Evolutionary conservation across 2,888 invertebrate genomes (phyloP).

Genomic region (Endomychus coccineus): DNA sequence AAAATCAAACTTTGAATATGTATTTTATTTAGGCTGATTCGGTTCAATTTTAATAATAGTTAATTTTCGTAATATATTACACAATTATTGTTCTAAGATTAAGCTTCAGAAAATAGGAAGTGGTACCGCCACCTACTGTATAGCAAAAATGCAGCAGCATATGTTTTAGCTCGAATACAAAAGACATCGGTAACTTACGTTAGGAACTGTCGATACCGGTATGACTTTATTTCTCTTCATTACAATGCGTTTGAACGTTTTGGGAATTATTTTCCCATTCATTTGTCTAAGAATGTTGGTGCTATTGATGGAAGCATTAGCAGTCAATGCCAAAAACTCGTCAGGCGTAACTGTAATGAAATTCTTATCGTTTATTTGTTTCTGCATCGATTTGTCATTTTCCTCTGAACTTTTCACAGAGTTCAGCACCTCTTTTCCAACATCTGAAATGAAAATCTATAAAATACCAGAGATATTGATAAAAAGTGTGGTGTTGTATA

Average conservation of each 20-base stretch:
- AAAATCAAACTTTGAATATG: no score
- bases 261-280: slow-evolving; percentile 26
- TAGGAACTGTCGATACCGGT: slow-evolving; percentile 24
- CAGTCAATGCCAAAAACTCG: slow-evolving; percentile 44
- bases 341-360: slow-evolving; percentile 49
- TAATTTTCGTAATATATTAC: no score
- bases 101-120: no score
- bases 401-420: slow-evolving; percentile 42
- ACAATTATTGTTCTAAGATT: no score
- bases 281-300: slow-evolving; percentile 28
- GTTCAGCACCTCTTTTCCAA: slow-evolving; percentile 68
- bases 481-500: no score
- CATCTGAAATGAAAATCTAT: no score
- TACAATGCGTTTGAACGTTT: slow-evolving; percentile 34
- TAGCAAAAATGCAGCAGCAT: no score
- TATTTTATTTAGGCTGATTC: no score
- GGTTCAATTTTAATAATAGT: no score
- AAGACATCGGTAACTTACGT: slow-evolving; percentile 13
- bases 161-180: no score
- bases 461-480: no score
- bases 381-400: slow-evolving; percentile 15
- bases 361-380: slow-evolving; percentile 41
- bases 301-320: slow-evolving; percentile 16
- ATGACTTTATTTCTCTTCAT: slow-evolving; percentile 39
- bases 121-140: no score